Conservation (phyloP, 53 echinoderm and acorn worm genomes). For the Henricia sp. region DNA sequence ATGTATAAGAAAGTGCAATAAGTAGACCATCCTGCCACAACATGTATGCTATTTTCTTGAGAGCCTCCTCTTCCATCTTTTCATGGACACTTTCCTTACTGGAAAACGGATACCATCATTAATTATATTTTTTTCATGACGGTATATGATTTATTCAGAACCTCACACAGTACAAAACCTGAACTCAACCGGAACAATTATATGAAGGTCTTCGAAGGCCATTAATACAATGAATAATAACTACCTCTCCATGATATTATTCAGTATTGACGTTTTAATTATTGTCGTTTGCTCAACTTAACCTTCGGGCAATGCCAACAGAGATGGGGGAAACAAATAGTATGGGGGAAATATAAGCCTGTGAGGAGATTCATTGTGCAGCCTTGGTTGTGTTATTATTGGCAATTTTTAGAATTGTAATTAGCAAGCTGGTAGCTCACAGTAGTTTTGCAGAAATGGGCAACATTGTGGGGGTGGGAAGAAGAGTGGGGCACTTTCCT, state of each 20-base stretch:
- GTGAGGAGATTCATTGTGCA: too few relatives aligned
- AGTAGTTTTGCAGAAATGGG: too few relatives aligned
- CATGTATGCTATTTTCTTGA: too few relatives aligned
- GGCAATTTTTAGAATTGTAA: not conserved
- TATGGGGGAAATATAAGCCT: not conserved
- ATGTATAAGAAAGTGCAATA: too few relatives aligned
- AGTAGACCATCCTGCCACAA: too few relatives aligned
- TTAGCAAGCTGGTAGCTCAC: not conserved
- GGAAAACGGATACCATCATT: too few relatives aligned
- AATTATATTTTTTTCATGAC: too few relatives aligned
- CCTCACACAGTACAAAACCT: not conserved
- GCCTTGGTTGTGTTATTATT: too few relatives aligned
- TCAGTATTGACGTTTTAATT: conserved; percentile 31
- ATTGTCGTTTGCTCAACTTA: conserved; percentile 10
- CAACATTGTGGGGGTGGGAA: too few relatives aligned
- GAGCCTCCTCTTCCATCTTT: too few relatives aligned
- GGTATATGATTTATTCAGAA: conserved; percentile 2
- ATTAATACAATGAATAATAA: not conserved
- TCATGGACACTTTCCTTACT: too few relatives aligned
- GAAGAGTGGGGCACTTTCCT: too few relatives aligned
- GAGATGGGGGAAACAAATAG: not conserved
- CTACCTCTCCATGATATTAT: not conserved
- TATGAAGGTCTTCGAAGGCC: not conserved
- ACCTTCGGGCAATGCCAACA: not conserved
- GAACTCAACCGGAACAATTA: conserved; percentile 14